phyloP scores from a whole-genome alignment of 2,113 vertebrate species.

The Nesogale talazaci region DNA sequence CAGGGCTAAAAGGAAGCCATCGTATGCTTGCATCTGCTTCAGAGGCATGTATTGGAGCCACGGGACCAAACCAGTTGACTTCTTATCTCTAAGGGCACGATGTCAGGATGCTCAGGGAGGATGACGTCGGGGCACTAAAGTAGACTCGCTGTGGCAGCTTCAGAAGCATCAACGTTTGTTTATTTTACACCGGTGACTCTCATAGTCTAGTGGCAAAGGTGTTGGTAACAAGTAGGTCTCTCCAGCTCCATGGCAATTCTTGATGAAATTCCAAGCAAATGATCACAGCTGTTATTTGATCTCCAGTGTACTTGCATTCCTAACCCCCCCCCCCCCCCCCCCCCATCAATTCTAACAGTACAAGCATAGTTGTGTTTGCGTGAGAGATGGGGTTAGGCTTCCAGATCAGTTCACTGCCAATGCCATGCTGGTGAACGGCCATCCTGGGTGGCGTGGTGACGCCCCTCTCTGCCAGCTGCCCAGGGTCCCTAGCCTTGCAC shows the following conservation, averaged over 20 bases:
- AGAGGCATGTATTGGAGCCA: neutral
- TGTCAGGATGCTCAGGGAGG: slow-evolving; percentile 5
- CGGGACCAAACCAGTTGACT: neutral
- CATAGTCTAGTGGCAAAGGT: neutral
- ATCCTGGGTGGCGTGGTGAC: neutral
- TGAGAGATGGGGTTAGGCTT: neutral
- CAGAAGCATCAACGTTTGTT: neutral
- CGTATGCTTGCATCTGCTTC: neutral
- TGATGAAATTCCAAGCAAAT: slow-evolving; percentile 16
- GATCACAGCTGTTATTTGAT: neutral
- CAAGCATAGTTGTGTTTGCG: neutral
- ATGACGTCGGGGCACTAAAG: neutral
- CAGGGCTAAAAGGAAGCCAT: neutral
- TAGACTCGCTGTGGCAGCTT: neutral
- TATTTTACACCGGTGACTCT: neutral
- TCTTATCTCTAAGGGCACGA: neutral
- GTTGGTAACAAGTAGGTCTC: neutral
- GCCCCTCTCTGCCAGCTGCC: no score
- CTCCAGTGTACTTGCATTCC: neutral
- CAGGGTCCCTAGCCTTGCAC: neutral
- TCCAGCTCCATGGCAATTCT: neutral
- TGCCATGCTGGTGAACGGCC: neutral
- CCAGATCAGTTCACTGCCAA: neutral
- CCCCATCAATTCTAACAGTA: no score
- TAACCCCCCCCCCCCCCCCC: no score